Base-by-base conservation (phyloP, 35 echinoderm and acorn worm genomes). In the Holothuria glaberrima region DNA sequence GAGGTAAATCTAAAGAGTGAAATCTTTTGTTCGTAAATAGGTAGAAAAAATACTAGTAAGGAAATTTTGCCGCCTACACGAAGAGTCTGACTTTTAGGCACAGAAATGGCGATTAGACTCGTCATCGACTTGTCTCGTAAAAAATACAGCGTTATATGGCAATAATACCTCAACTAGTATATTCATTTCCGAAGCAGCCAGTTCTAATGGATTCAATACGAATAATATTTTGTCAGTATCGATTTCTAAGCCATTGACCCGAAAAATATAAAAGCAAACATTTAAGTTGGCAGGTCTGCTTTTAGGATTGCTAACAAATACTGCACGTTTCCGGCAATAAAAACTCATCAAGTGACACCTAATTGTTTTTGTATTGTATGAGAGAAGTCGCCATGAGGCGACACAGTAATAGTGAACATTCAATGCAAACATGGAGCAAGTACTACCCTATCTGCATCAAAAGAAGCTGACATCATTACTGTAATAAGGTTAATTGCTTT, bases 191-290 rank as follows among this genome's bases (percentile, higher is more conserved):
- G 71, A 75, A 21, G 20, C 31, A 75, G 32, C 71, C 44, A 75
- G 31, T 75, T 75, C 24, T 31, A 75, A 75, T 75, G 71, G 71
- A 75, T 75, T 22, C 32, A 75, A 75, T 75, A 38, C 34, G 33
- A 75, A 75, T 75, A 75, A 75, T 38, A 75, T 75, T 75, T 75
- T 32, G 71, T 44, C 34, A 41, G 32, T n/a, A 75, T 34, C 33
- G 29, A 38, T 34, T 75, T 75, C 44, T 75, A 30, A 38, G 31
- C 1, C 71, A 75, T 75, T 75, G 71, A 75, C 71, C 71, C 71
- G 71, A 75, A 75, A 75, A 75, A 75, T n/a, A 75, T n/a, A 75
- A 75, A 75, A 38, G 34, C 71, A 75, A 75, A 75, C 71, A 75
- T 75, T 75, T 75, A n/a, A 75, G 71, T 75, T 75, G 31, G 33